These are phyloP conservation scores for Rhagoletis zephyria DNA, from an alignment of 1,140 invertebrate genomes.

Conservation along the genomic window DNA sequence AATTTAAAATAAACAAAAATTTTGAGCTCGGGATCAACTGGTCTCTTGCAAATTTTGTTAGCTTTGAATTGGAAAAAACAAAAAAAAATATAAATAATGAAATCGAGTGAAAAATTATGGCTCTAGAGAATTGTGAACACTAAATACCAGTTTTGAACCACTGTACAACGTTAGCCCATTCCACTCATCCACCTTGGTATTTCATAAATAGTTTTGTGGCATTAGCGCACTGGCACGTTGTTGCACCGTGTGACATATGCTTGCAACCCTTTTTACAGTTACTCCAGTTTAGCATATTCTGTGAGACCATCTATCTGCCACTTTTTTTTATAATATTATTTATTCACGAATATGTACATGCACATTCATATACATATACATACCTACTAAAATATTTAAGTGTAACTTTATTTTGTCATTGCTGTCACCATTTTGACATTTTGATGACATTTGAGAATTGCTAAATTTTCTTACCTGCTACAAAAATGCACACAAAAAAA, in stretches of 20 bases:
- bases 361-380: background rate
- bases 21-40: background rate
- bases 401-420: conserved; percentile 37
- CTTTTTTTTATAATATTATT: background rate
- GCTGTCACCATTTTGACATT: conserved; percentile 41
- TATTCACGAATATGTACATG: background rate
- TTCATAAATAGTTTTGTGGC: background rate
- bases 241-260: conserved; percentile 38
- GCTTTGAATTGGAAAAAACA: background rate
- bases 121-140: too few relatives aligned
- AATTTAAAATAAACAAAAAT: background rate
- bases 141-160: too few relatives aligned
- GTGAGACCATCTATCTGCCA: background rate
- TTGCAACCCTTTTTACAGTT: conserved; percentile 48
- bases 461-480: conserved; percentile 46
- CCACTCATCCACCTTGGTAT: conserved; percentile 7
- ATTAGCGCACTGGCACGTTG: conserved; percentile 32
- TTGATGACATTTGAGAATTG: conserved; percentile 49
- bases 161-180: background rate
- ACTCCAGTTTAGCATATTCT: conserved; percentile 34
- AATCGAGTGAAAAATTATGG: too few relatives aligned
- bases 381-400: conserved; percentile 31
- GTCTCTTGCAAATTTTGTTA: background rate
- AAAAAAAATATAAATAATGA: too few relatives aligned
- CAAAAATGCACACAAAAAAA: background rate